Evolutionary conservation across 2,113 vertebrate species (phyloP).

Genomic region (Orientallactaga bullata): DNA sequence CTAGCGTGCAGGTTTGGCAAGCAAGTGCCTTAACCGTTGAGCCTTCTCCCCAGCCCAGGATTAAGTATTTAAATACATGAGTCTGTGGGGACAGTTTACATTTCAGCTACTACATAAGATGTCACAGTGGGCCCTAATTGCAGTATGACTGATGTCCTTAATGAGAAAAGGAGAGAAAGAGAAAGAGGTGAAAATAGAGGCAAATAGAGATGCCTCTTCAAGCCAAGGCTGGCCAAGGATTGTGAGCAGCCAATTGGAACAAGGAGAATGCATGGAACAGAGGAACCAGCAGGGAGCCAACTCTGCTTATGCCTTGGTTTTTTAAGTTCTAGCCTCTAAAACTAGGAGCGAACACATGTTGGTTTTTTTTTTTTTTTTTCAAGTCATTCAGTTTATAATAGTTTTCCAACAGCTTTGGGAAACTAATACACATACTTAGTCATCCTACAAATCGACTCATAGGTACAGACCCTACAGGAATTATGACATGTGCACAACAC

Average conservation of each 20-base stretch:
- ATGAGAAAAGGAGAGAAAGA: not conserved
- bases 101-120: no score
- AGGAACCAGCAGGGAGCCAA: not conserved
- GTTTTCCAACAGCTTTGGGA: not conserved
- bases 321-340: not conserved
- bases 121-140: no score
- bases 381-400: not conserved
- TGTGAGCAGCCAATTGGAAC: not conserved
- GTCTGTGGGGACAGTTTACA: no score
- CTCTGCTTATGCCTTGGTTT: not conserved
- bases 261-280: not conserved
- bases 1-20: no score
- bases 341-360: not conserved
- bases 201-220: not conserved
- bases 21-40: no score
- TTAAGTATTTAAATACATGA: no score
- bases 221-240: not conserved
- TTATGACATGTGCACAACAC: not conserved
- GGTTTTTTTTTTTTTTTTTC: not conserved
- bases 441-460: not conserved
- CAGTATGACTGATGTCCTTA: not conserved
- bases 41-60: no score
- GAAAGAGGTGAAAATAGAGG: not conserved
- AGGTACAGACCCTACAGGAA: not conserved
- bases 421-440: not conserved